Conservation (phyloP, 2,113 vertebrate genomes). For the rat (Rattus norvegicus) region DNA sequence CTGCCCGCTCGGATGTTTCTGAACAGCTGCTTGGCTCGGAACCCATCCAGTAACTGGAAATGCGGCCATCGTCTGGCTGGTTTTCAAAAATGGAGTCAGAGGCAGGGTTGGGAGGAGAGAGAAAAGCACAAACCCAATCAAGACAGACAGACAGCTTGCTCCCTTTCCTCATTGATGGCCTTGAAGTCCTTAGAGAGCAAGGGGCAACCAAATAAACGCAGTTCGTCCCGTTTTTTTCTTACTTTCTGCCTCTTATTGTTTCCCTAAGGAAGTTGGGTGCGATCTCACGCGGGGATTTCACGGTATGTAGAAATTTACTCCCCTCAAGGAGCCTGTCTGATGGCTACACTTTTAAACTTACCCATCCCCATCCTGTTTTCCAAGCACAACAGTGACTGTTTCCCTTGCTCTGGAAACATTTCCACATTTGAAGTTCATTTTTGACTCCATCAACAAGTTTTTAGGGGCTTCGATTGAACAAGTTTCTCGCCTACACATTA, state of each 20-base stretch:
- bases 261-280: background rate
- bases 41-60: slow-evolving; percentile 69
- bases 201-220: background rate
- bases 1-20: slow-evolving; percentile 68
- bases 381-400: slow-evolving; percentile 38
- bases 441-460: slow-evolving; percentile 33
- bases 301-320: background rate
- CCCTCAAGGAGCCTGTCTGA: background rate
- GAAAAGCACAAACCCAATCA: background rate
- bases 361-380: slow-evolving; percentile 18
- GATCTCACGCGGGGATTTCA: background rate
- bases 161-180: background rate
- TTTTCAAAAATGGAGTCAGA: slow-evolving; percentile 35
- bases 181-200: slow-evolving; percentile 6
- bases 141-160: background rate
- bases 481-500: slow-evolving; percentile 56
- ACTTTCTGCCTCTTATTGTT: background rate
- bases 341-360: background rate
- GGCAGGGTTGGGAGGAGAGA: background rate
- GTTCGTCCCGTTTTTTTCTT: background rate
- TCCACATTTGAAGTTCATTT: slow-evolving; percentile 43
- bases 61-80: slow-evolving; percentile 45
- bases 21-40: slow-evolving; percentile 78
- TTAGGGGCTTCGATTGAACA: slow-evolving; percentile 7
- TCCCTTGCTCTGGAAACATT: slow-evolving; percentile 58